A percentile compares a stretch with the other conserved stretches of the same genome.
Evolutionary conservation across 2,888 invertebrate species (phyloP).

Genomic region (Drosophila robusta): DNA sequence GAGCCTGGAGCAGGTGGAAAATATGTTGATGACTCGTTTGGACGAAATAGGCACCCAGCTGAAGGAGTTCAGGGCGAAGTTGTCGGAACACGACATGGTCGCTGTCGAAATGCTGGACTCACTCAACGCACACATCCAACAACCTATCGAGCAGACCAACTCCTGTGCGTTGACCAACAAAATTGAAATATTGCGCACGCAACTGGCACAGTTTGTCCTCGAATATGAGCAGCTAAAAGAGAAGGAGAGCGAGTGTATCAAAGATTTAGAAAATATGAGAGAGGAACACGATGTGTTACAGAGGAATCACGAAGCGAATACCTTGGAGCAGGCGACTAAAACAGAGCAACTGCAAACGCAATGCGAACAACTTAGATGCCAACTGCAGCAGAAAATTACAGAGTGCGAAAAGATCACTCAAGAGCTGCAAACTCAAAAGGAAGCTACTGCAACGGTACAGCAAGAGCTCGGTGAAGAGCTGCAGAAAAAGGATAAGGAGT

Average conservation of each 20-base stretch:
- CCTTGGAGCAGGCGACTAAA: neutral
- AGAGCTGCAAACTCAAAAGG: neutral
- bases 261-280: neutral
- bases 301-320: neutral
- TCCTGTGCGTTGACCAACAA: neutral
- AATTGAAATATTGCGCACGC: neutral
- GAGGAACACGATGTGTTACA: neutral
- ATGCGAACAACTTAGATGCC: neutral
- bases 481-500: neutral
- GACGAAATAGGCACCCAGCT: constrained; percentile 31
- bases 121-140: neutral
- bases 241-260: neutral
- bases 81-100: neutral
- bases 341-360: neutral
- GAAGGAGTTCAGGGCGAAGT: constrained; percentile 12
- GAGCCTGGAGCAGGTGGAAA: constrained; percentile 52
- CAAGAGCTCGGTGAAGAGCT: neutral
- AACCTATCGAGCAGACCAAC: neutral
- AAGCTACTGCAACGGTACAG: neutral
- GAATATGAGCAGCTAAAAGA: neutral
- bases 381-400: constrained; percentile 1
- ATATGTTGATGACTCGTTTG: constrained; percentile 36
- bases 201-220: neutral
- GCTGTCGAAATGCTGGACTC: neutral
- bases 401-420: neutral